Evolutionary conservation across 1,140 invertebrate genomes (phyloP).

Genomic region (Polypedilum pembai): DNA sequence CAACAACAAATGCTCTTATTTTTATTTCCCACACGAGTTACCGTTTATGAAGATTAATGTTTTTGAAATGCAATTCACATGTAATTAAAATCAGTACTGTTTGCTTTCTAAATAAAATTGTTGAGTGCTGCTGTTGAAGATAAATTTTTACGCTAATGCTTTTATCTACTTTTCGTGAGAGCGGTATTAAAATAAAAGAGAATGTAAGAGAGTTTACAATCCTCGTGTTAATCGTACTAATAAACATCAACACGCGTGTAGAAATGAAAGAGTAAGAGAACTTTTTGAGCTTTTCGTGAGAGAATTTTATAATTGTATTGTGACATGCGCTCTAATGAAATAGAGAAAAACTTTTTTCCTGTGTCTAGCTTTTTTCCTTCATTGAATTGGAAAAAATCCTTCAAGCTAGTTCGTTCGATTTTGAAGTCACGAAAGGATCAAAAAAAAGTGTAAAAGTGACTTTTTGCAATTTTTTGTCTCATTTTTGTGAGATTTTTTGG

Average conservation of each 20-base stretch:
- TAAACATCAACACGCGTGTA: slow-evolving; percentile 1
- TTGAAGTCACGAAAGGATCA: neutral
- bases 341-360: neutral
- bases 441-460: neutral
- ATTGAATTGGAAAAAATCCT: slow-evolving; percentile 18
- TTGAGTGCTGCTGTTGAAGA: no score
- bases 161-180: no score
- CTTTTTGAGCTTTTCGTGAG: neutral
- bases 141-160: no score
- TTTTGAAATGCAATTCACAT: no score
- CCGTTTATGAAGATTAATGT: no score
- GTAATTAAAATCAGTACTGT: no score
- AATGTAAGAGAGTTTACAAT: neutral
- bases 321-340: neutral
- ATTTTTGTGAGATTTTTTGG: no score
- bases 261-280: neutral
- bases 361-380: slow-evolving; percentile 16
- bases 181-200: no score
- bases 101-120: no score
- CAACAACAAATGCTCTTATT: no score
- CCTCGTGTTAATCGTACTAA: slow-evolving; percentile 8
- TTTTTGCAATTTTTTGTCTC: no score
- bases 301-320: neutral
- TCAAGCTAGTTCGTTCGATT: slow-evolving; percentile 16
- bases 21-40: no score